Evolutionary conservation across 2,888 invertebrate genomes (phyloP), one percentile per base, ranked within the genome.

Genomic region (Napeogenes sylphis): DNA sequence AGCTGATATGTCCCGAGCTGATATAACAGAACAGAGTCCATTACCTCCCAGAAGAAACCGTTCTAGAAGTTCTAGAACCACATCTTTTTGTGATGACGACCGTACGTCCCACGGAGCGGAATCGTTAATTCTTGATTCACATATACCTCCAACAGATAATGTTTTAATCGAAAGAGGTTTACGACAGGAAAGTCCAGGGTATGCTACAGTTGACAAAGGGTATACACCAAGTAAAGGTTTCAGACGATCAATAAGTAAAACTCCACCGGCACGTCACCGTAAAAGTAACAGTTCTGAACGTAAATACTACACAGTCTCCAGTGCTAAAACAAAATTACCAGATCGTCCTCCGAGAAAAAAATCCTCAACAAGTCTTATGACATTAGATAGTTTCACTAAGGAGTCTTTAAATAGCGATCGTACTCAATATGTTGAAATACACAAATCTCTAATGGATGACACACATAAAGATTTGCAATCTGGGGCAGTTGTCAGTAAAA

Each of bases 171-270:
- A 84, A 30, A 85, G 85, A 66, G 79, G 82, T 53, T 83, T 86
- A 54, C 89, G 91, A 8, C 90, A 83, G 21, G 90, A 90, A 59
- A 90, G 89, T 66, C 92, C 91, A 32, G 96, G 96, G 5, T 96
- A 96, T 72, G 95, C 96, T 12, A 92, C 94, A 38, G 94, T 96
- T 55, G 95, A 95, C 63, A 96, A 96, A 83, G 91, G 92, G 1
- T 93, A 93, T 32, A 90, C 93, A 54, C 93, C 94, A 0, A 91
- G 91, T 42, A 92, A 93, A 74, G 89, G 91, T 32, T 85, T 90
- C 59, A 89, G 92, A 71, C 91, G 92, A 64, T 90, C 91, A 12
- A 89, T 89, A 68, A 92, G 92, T 60, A 91, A 92, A 63, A 90
- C 90, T n/a, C 90, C 90, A 58, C 90, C 90, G 0, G 78, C 68